Evolutionary conservation across 2,113 vertebrate species (phyloP).

Genomic region (Toxotes jaculatrix): DNA sequence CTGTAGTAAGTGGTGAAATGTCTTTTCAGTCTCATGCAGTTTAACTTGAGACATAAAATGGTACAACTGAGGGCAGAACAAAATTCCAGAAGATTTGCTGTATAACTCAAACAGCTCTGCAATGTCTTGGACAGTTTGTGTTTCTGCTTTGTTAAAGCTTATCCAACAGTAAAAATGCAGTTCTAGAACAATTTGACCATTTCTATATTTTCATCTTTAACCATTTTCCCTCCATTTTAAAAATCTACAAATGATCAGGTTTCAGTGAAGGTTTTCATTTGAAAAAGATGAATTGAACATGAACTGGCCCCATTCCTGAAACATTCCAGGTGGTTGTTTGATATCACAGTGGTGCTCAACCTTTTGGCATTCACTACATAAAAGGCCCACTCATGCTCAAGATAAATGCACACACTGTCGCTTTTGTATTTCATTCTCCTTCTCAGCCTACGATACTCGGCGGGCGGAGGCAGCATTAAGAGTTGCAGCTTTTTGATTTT

Average conservation of each 20-base stretch:
- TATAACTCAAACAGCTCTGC: neutral
- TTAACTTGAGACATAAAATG: neutral
- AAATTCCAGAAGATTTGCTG: neutral
- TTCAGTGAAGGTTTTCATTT: neutral
- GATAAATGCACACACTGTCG: neutral
- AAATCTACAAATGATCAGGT: neutral
- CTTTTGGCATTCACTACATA: neutral
- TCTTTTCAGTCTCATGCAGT: neutral
- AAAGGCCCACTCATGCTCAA: neutral
- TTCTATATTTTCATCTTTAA: conserved; percentile 20
- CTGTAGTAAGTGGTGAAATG: neutral
- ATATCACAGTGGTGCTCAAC: conserved; percentile 7
- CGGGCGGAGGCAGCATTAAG: neutral
- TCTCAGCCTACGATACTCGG: neutral
- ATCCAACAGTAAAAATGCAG: no score
- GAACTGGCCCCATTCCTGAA: neutral
- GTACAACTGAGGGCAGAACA: neutral
- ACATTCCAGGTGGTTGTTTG: neutral
- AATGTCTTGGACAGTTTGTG: neutral
- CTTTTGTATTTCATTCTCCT: neutral
- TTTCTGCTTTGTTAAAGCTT: neutral
- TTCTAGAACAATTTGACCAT: neutral
- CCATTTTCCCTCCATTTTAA: neutral
- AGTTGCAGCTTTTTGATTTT: conserved; percentile 6
- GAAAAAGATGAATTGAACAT: neutral